Base-by-base conservation (phyloP, 1,140 invertebrate species). In the Drosophila tani region DNA sequence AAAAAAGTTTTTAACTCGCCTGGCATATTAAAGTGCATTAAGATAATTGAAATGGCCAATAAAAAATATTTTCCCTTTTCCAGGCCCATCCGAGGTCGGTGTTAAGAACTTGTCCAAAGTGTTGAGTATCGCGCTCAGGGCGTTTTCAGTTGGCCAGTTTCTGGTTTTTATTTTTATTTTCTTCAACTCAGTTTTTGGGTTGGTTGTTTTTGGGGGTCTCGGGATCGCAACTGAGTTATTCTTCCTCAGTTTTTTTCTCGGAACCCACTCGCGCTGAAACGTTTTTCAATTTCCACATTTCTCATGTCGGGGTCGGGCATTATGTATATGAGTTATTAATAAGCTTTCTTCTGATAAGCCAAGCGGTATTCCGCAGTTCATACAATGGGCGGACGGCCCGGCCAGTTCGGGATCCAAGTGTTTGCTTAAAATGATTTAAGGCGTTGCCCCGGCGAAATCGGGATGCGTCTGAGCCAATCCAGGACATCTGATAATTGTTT, bases 31-130 rank as follows among this genome's bases (percentile, higher is more conserved):
- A 90, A 90, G 85, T 90, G 85, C 85, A 90, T 90, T 90, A 90
- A 91, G 90, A 91, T 91, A 91, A 91, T 91, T 91, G 90, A 91
- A 91, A 91, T 91, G 90, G 90, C 82, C 90, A 91, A 91, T 91
- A 91, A 90, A 90, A 91, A 91, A 91, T 79, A 74, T 80, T 91
- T 91, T 91, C 79, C 81, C 76, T 85, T 82, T 80, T 80, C 67
- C 68, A 59, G 51, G 29, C 55, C 35, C 38, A 8, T 41, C 56
- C 56, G 2, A 43, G 32, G 32, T 65, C 73, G 81, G 85, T 90
- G 85, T 85, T 70, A 90, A 85, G 78, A 90, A 90, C 85, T 90
- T 90, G 85, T 85, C 81, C 81, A 43, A 90, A 90, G 85, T 90
- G 85, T 90, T 85, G 85, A 90, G 85, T 79, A 84, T 90, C 85